These are phyloP conservation scores for Cheirogaleus medius DNA, from an alignment of 2,113 vertebrate genomes.

Conservation along the genomic window DNA sequence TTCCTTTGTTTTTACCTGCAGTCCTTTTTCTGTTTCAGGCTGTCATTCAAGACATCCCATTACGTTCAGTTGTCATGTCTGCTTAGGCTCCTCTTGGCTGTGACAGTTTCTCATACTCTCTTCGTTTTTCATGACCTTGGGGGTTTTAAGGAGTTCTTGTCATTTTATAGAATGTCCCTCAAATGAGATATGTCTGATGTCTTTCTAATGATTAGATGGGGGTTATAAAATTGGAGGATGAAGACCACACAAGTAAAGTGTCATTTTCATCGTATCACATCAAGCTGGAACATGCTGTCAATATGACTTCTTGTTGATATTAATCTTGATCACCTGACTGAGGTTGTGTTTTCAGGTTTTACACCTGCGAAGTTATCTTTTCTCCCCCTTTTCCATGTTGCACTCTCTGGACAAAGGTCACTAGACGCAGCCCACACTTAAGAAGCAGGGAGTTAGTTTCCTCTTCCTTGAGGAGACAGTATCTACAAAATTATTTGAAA, in stretches of 20 bases:
- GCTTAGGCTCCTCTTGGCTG: background rate
- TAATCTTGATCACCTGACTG: background rate
- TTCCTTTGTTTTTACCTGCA: background rate
- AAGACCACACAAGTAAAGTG: background rate
- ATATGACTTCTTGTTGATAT: background rate
- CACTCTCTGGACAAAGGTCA: background rate
- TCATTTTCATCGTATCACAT: background rate
- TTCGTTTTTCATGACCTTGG: background rate
- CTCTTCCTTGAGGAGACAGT: background rate
- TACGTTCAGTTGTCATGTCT: background rate
- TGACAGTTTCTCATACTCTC: background rate
- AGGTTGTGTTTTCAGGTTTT: background rate
- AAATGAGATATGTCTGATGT: background rate
- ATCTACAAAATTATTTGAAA: background rate
- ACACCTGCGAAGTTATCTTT: background rate
- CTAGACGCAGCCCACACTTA: background rate
- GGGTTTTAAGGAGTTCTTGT: background rate
- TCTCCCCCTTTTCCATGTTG: background rate
- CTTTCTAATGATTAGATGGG: background rate
- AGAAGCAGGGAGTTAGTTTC: background rate
- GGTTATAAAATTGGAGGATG: background rate
- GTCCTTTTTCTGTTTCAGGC: background rate
- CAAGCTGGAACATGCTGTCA: background rate
- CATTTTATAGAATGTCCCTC: background rate
- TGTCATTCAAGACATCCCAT: background rate